Evolutionary conservation across 2,113 vertebrate species (phyloP).

Genomic region (Lampris incognitus): DNA sequence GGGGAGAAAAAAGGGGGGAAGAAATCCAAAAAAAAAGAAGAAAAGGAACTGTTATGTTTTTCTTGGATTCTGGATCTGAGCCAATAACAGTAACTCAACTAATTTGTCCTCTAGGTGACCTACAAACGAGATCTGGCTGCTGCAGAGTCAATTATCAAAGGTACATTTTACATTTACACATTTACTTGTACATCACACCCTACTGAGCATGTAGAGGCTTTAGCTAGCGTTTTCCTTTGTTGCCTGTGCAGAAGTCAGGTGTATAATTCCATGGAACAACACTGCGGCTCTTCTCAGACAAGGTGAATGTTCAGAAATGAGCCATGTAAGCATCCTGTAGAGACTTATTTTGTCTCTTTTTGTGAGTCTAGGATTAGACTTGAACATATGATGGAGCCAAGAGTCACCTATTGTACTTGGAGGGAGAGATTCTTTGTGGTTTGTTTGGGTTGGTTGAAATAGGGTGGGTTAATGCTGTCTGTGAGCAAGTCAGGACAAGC

Average conservation of each 20-base stretch:
- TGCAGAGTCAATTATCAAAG: slow-evolving; percentile 95
- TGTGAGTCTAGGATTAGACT: slow-evolving; percentile 32
- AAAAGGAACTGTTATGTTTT: too few species aligned
- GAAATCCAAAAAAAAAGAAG: too few species aligned
- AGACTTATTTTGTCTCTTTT: slow-evolving; percentile 57
- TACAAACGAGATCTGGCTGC: slow-evolving; percentile 94
- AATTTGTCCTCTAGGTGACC: slow-evolving; percentile 91
- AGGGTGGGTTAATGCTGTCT: slow-evolving; percentile 51
- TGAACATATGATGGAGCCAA: slow-evolving; percentile 42
- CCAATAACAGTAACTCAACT: not conserved
- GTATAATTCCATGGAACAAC: not conserved
- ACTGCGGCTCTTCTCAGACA: slow-evolving; percentile 12
- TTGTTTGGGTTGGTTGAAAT: slow-evolving; percentile 56
- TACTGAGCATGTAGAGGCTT: not conserved
- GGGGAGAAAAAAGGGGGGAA: too few species aligned
- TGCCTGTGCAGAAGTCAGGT: not conserved
- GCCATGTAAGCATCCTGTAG: not conserved
- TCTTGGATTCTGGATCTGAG: not conserved
- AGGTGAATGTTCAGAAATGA: slow-evolving; percentile 27
- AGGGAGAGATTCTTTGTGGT: slow-evolving; percentile 39
- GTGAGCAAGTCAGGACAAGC: slow-evolving; percentile 67
- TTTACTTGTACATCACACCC: slow-evolving; percentile 36
- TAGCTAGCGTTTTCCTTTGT: slow-evolving; percentile 30
- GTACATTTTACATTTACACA: slow-evolving; percentile 79
- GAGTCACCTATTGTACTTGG: slow-evolving; percentile 20